Conservation (phyloP, 2,888 invertebrate species). For the Lycocerus yunnanus region DNA sequence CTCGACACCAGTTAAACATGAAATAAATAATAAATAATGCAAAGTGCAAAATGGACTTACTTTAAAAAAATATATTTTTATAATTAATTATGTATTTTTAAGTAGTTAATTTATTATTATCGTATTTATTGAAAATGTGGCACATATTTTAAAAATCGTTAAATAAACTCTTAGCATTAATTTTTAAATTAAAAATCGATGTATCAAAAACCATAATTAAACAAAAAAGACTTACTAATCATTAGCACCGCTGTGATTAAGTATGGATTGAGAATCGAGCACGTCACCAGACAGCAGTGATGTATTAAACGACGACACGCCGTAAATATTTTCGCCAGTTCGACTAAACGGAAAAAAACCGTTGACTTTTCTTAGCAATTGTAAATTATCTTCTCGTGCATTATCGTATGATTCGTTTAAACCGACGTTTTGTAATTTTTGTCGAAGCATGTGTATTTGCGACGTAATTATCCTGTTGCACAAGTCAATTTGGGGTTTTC, state of each 20-base stretch:
- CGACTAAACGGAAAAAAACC: conserved; percentile 59
- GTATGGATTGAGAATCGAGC: conserved; percentile 70
- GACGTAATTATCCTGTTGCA: conserved; percentile 57
- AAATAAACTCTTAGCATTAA: background rate
- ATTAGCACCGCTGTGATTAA: conserved; percentile 62
- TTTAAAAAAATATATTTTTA: background rate
- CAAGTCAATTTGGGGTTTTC: conserved; percentile 64
- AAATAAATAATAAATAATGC: background rate
- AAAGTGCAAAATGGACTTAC: background rate
- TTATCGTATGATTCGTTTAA: conserved; percentile 25
- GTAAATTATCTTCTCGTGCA: conserved; percentile 49
- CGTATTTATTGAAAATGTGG: background rate
- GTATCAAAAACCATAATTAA: background rate
- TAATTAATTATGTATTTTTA: background rate
- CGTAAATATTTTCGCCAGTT: conserved; percentile 51
- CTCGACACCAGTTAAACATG: background rate
- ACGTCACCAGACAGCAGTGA: conserved; percentile 66
- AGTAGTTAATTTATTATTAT: background rate
- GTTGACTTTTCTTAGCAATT: conserved; percentile 51
- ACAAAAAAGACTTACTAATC: conserved; percentile 58
- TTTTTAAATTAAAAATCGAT: background rate
- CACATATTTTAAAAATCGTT: background rate
- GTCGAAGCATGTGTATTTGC: conserved; percentile 57
- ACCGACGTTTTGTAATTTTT: conserved; percentile 41
- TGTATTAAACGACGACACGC: conserved; percentile 59